Evolutionary conservation across 1,140 invertebrate species (phyloP).

Genomic region (Drosophila fuyamai): DNA sequence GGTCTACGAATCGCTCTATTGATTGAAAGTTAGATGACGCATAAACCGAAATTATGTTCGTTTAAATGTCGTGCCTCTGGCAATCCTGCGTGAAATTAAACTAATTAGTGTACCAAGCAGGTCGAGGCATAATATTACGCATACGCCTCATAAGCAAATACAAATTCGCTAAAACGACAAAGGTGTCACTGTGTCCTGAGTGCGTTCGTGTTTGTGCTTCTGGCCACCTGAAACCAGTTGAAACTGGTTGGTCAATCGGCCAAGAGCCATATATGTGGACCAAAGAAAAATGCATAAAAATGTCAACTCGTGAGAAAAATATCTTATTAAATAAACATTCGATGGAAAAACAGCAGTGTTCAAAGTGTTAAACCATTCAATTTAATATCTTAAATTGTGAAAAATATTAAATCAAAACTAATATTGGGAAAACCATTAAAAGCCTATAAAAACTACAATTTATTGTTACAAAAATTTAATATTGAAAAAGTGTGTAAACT

Average conservation of each 20-base stretch:
- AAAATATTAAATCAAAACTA: background rate
- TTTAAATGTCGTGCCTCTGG: constrained; percentile 12
- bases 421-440: background rate
- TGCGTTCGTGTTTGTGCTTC: background rate
- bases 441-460: background rate
- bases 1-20: constrained; percentile 30
- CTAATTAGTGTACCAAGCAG: constrained; percentile 19
- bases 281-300: constrained; percentile 14
- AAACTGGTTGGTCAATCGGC: constrained; percentile 22
- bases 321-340: constrained; percentile 7
- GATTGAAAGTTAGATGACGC: constrained; percentile 16
- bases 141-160: constrained; percentile 38
- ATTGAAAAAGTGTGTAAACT: no score
- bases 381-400: background rate
- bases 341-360: background rate
- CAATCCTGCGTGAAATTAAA: constrained; percentile 20
- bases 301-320: background rate
- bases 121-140: constrained; percentile 33
- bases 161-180: constrained; percentile 27
- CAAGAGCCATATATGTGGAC: constrained; percentile 25
- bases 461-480: background rate
- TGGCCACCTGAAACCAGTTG: constrained; percentile 33
- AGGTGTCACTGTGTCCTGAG: constrained; percentile 31
- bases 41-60: constrained; percentile 11
- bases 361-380: background rate